phyloP scores from a whole-genome alignment of 2,888 invertebrate genomes.

The Melinaea menophilus region DNA sequence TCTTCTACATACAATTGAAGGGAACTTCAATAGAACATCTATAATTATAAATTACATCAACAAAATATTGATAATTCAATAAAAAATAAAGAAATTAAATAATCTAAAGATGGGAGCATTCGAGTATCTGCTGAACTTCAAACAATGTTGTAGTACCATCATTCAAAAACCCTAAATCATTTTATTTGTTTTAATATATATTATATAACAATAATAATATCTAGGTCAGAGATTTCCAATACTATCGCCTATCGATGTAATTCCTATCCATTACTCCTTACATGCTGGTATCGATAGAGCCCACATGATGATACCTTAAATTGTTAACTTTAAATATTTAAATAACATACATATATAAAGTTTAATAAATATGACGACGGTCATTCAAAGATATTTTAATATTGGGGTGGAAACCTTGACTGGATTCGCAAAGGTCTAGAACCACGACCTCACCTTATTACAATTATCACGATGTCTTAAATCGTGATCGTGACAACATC shows the following conservation, averaged over 20 bases:
- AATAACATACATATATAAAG: background rate
- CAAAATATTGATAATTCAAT: too few relatives aligned
- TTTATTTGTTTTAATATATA: too few relatives aligned
- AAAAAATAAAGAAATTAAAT: too few relatives aligned
- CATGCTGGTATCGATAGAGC: conserved; percentile 30
- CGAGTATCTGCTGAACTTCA: too few relatives aligned
- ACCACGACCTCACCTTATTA: conserved; percentile 50
- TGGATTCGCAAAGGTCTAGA: conserved; percentile 42
- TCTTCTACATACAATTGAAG: too few relatives aligned
- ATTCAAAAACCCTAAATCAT: too few relatives aligned
- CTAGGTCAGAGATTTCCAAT: conserved; percentile 40
- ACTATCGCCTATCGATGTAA: conserved; percentile 35
- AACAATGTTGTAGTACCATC: too few relatives aligned
- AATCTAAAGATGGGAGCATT: too few relatives aligned
- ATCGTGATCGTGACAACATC: conserved; percentile 67
- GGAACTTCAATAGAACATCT: too few relatives aligned
- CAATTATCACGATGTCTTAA: conserved; percentile 44
- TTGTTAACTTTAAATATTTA: conserved; percentile 2
- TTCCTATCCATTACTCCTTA: conserved; percentile 18
- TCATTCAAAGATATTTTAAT: background rate
- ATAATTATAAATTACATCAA: too few relatives aligned
- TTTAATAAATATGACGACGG: too few relatives aligned
- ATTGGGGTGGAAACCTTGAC: conserved; percentile 19
- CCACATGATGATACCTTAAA: conserved; percentile 23
- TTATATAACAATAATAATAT: conserved; percentile 25